Conservation (phyloP, 1,140 invertebrate genomes). For the Leptopilina clavipes region DNA sequence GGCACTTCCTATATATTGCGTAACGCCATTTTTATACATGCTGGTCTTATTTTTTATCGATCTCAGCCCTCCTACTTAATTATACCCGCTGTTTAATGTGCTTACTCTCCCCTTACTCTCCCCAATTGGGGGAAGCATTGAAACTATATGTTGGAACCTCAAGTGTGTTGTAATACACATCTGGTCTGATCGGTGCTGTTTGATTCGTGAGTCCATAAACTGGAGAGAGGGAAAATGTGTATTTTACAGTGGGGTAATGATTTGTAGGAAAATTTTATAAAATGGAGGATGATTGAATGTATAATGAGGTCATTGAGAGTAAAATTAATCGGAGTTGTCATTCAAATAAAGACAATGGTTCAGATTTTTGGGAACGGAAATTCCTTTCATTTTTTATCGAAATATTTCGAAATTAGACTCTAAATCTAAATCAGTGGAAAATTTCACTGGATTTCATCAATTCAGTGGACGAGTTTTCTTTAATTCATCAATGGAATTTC, state of each 20-base stretch:
- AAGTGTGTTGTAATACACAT: slow-evolving; percentile 4
- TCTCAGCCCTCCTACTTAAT: slow-evolving; percentile 29
- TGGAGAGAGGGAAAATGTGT: neutral
- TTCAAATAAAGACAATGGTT: no score
- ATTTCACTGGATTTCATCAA: no score
- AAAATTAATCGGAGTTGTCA: no score
- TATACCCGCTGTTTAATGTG: neutral
- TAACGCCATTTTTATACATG: slow-evolving; percentile 8
- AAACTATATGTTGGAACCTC: slow-evolving; percentile 4
- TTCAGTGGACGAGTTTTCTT: no score
- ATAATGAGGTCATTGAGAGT: no score
- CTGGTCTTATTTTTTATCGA: slow-evolving; percentile 1
- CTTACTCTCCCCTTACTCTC: neutral
- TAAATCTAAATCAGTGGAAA: no score
- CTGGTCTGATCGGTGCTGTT: neutral
- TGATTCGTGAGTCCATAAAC: slow-evolving; percentile 11
- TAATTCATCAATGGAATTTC: no score
- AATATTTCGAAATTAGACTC: no score
- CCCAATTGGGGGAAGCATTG: slow-evolving; percentile 13
- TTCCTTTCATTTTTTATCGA: no score
- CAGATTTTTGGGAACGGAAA: no score
- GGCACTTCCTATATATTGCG: slow-evolving; percentile 3
- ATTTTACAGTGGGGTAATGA: neutral
- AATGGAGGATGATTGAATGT: slow-evolving; percentile 3
- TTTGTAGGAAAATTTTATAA: slow-evolving; percentile 10